Base-by-base conservation (phyloP, 1,140 invertebrate species). In the Oncopodura yosiiana region DNA sequence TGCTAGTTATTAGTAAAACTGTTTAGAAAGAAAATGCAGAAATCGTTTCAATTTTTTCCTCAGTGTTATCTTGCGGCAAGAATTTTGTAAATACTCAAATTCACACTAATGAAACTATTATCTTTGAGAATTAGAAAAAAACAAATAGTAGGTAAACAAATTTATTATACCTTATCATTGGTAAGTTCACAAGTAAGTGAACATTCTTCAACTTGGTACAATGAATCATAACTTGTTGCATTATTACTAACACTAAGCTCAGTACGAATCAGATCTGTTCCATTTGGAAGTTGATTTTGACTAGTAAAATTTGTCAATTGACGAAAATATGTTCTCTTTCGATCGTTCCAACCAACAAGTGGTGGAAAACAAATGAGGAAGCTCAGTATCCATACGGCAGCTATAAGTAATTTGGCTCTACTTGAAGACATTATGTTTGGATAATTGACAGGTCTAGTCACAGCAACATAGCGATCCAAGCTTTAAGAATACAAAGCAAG, bases 281-380 rank as follows among this genome's bases (percentile, higher is more conserved):
- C 6, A 4, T 30, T 27, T 12, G 44, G 44, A 21, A 45, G 24
- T n/a, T 3, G 23, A 19, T 5, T 21, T 46, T 46, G 29, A 12
- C 34, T 34, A 9, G 23, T 29, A 24, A 16, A 30, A 19, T 60
- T 60, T 14, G 46, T 37, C 36, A 49, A 26, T 32, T 57, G 39
- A 6, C 54, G 37, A 49, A 54, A 32, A 56, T 49, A 64, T 30
- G 56, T 65, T 57, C 53, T 55, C 54, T 64, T 66, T 12, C 82
- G 76, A 73, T 91, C 86, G 68, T 86, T 92, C 91, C 92, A 80
- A 6, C 55, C 58, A 16, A 96, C 87, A 30, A 98, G 70, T 5
- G 93, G 94, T 27, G 94, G 94, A 67, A 97, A 91, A 70, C 93
- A 97, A 53, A 98, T 94, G 62, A 95, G 82, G 66, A 96, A 94